A percentile compares a stretch with the other conserved stretches of the same genome.
phyloP scores from a whole-genome alignment of 2,797 vertebrate genomes.

The Leptatherina wallacei region DNA sequence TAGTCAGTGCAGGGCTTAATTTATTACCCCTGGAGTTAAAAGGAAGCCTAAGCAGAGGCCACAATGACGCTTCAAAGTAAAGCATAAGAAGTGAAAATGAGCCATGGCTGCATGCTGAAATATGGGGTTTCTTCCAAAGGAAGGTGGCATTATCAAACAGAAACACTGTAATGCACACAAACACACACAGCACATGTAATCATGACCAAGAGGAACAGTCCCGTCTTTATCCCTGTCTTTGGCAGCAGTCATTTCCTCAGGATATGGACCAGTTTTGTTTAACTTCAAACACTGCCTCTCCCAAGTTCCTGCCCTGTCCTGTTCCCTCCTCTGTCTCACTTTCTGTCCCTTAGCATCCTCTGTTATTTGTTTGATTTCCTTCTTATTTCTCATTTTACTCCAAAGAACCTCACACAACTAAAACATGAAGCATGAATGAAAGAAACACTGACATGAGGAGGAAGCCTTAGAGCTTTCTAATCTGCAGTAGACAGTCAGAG shows the following conservation, averaged over 20 bases:
- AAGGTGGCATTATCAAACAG: conserved; percentile 50
- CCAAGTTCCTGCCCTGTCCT: conserved; percentile 68
- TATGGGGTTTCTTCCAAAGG: conserved; percentile 40
- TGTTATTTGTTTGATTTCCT: conserved; percentile 39
- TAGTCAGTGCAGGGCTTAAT: conserved; percentile 51
- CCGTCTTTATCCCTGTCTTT: conserved; percentile 75
- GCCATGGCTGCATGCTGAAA: conserved; percentile 35
- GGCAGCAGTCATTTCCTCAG: conserved; percentile 80
- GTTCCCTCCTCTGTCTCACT: conserved; percentile 51
- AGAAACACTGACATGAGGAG: conserved; percentile 37
- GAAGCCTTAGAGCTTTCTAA: conserved; percentile 54
- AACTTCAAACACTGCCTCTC: conserved; percentile 76
- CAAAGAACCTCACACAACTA: conserved; percentile 30
- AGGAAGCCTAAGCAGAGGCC: conserved; percentile 38
- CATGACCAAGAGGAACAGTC: conserved; percentile 71
- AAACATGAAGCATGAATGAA: conserved; percentile 40
- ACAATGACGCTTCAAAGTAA: conserved; percentile 22
- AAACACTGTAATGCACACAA: conserved; percentile 36
- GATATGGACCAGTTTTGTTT: conserved; percentile 77
- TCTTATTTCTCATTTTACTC: conserved; percentile 31
- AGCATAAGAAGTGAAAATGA: conserved; percentile 47
- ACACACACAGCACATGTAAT: conserved; percentile 63
- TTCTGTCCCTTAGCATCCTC: conserved; percentile 18
- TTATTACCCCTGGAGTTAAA: conserved; percentile 44
- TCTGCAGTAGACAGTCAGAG: conserved; percentile 39